Conservation (phyloP, 2,888 invertebrate genomes). For the Athripsodes cinereus region DNA sequence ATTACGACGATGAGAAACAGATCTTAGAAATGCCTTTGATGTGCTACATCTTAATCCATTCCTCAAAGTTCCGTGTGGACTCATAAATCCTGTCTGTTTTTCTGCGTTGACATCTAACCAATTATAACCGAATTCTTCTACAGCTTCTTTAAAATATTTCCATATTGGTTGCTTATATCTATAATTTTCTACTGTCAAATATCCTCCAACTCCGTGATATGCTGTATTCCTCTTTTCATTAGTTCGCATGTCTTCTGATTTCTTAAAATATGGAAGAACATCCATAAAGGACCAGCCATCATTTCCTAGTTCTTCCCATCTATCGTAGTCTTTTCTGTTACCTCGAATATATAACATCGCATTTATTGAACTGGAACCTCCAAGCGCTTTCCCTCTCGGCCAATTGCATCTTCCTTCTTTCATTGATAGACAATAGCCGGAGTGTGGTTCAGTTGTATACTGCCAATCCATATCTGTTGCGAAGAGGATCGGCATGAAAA, state of each 20-base stretch:
- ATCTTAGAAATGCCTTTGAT: conserved; percentile 73
- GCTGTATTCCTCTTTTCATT: conserved; percentile 50
- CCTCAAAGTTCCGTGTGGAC: conserved; percentile 69
- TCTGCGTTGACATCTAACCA: conserved; percentile 70
- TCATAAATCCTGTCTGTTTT: conserved; percentile 72
- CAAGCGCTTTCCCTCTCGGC: conserved; percentile 74
- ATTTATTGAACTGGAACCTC: conserved; percentile 78
- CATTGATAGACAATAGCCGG: conserved; percentile 63
- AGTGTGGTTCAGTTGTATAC: conserved; percentile 68
- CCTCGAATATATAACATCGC: conserved; percentile 88
- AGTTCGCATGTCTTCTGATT: conserved; percentile 72
- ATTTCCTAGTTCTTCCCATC: conserved; percentile 72
- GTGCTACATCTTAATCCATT: conserved; percentile 78
- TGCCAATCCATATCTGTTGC: conserved; percentile 75
- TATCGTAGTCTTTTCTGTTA: conserved; percentile 76
- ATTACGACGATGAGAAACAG: conserved; percentile 60
- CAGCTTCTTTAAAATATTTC: conserved; percentile 63
- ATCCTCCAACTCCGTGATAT: conserved; percentile 68
- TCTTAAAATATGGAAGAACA: conserved; percentile 71
- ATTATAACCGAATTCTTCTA: conserved; percentile 62
- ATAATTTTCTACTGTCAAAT: conserved; percentile 66
- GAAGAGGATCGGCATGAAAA: conserved; percentile 65
- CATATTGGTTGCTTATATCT: conserved; percentile 64
- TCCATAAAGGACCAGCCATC: conserved; percentile 74
- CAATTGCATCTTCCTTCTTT: conserved; percentile 59